Conservation (phyloP, 2,888 invertebrate genomes). For the Plebejus anna region DNA sequence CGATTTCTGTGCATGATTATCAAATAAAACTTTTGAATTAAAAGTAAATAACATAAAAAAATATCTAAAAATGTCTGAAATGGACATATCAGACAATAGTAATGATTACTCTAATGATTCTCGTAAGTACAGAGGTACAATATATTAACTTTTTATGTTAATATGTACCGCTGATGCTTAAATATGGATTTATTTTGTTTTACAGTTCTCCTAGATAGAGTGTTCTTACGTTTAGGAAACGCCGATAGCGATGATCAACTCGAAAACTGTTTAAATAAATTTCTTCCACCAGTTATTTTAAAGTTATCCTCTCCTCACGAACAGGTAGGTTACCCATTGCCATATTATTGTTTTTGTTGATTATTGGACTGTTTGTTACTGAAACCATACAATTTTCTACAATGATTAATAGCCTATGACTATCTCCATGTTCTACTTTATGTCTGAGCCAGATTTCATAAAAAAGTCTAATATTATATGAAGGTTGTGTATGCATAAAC, state of each 20-base stretch:
- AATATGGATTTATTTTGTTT: constrained; percentile 42
- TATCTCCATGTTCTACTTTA: not conserved
- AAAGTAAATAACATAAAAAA: constrained; percentile 36
- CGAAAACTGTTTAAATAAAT: constrained; percentile 87
- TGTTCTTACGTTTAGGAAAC: constrained; percentile 92
- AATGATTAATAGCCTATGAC: not conserved
- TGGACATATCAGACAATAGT: constrained; percentile 65
- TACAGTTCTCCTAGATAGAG: constrained; percentile 91
- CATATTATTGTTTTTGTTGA: constrained; percentile 16
- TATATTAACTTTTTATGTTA: not conserved
- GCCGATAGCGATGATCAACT: constrained; percentile 94
- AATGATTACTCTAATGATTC: constrained; percentile 70
- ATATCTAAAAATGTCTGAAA: constrained; percentile 64
- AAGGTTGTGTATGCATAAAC: not conserved
- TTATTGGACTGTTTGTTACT: not conserved
- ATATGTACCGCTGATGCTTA: not conserved
- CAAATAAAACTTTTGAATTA: constrained; percentile 24
- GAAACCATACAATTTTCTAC: not conserved
- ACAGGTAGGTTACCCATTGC: constrained; percentile 73
- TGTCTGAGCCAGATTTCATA: not conserved
- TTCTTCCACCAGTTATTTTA: constrained; percentile 92
- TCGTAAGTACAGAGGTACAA: constrained; percentile 49
- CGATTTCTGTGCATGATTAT: constrained; percentile 29
- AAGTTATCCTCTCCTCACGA: constrained; percentile 94
- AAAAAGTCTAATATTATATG: not conserved